Percentiles rank a stretch among this genome's conserved stretches.
These are phyloP conservation scores for Chloroceryle aenea DNA, from an alignment of 2,113 vertebrate genomes.

Conservation along the genomic window DNA sequence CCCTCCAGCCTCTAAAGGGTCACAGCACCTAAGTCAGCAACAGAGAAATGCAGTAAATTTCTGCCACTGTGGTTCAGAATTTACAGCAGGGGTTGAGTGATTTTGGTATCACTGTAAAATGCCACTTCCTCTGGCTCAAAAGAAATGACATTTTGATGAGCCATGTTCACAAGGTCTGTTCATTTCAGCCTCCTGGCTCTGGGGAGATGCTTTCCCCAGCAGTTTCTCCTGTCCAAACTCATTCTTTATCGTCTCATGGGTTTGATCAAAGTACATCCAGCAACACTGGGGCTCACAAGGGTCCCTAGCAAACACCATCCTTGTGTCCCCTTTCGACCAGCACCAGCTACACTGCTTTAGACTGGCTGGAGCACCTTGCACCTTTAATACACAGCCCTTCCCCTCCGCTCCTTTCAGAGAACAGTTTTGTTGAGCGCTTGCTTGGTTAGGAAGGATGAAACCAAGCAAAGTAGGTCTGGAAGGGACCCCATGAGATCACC, in stretches of 20 bases:
- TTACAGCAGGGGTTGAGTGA: not conserved
- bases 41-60: not conserved
- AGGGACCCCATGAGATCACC: not conserved
- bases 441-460: conserved; percentile 37
- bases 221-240: not conserved
- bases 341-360: not conserved
- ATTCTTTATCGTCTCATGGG: not conserved
- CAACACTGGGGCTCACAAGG: accelerated
- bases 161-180: not conserved
- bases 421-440: not conserved
- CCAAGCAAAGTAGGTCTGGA: conserved; percentile 36
- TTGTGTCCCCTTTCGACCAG: not conserved
- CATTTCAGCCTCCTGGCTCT: not conserved
- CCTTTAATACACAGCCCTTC: not conserved
- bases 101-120: not conserved
- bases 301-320: not conserved
- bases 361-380: not conserved
- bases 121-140: not conserved
- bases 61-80: not conserved
- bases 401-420: not conserved
- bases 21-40: not conserved
- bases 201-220: not conserved
- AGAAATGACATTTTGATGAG: not conserved
- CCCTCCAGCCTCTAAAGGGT: not conserved
- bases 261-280: not conserved